Percentiles rank a stretch among this genome's conserved stretches.
phyloP scores from a whole-genome alignment of 2,888 invertebrate species.

The Sthenelais limicola region DNA sequence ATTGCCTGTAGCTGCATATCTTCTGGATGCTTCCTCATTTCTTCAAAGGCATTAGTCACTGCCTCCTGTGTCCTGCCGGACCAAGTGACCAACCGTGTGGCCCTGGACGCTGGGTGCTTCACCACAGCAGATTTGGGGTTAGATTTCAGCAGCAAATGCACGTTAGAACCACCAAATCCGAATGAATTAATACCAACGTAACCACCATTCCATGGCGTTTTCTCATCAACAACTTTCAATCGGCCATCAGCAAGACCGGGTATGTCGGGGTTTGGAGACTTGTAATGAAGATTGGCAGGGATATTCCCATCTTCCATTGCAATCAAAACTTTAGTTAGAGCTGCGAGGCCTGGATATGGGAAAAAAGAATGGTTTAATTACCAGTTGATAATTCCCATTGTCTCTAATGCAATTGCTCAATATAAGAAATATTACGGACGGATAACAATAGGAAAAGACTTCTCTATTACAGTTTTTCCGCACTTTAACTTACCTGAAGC shows the following conservation, averaged over 20 bases:
- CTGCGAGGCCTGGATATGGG: slow-evolving; percentile 80
- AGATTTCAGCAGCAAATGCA: slow-evolving; percentile 67
- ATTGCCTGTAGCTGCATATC: slow-evolving; percentile 66
- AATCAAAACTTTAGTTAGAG: slow-evolving; percentile 90
- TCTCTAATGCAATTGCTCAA: too few relatives aligned
- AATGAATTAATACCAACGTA: slow-evolving; percentile 95
- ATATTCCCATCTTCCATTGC: slow-evolving; percentile 93
- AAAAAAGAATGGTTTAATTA: too few relatives aligned
- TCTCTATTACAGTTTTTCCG: too few relatives aligned
- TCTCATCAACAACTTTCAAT: slow-evolving; percentile 88
- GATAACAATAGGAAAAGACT: too few relatives aligned
- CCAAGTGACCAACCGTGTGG: slow-evolving; percentile 82
- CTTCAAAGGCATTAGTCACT: slow-evolving; percentile 81
- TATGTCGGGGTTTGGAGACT: slow-evolving; percentile 89
- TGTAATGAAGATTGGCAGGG: slow-evolving; percentile 92
- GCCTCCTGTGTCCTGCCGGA: slow-evolving; percentile 90
- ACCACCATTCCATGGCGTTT: slow-evolving; percentile 91
- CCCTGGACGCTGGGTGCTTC: slow-evolving; percentile 72
- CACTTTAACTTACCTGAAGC: slow-evolving; percentile 74
- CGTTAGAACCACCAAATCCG: slow-evolving; percentile 90
- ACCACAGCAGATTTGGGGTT: neutral
- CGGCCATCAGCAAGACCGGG: slow-evolving; percentile 91
- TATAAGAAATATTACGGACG: too few relatives aligned
- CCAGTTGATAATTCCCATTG: too few relatives aligned
- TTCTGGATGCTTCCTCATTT: slow-evolving; percentile 76